phyloP scores from a whole-genome alignment of 2,797 vertebrate species.

The Tokudaia muenninki region DNA sequence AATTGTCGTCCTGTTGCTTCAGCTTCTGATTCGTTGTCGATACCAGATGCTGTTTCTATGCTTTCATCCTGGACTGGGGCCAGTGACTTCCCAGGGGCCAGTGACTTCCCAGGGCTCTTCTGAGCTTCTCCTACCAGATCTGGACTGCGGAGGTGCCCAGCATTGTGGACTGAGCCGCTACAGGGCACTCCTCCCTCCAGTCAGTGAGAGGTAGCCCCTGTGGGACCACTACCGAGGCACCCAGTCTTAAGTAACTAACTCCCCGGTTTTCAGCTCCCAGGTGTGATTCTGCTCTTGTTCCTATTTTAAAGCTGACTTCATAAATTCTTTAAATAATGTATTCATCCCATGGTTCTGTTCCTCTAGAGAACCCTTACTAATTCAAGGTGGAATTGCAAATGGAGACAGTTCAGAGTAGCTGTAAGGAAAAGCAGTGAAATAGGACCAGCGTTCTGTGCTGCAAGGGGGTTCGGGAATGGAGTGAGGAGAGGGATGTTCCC shows the following conservation, averaged over 20 bases:
- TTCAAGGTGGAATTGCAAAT: neutral
- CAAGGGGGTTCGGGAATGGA: neutral
- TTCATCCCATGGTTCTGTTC: neutral
- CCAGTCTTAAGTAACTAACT: neutral
- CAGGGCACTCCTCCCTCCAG: neutral
- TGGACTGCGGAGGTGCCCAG: neutral
- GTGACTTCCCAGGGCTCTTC: neutral
- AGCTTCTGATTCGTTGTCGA: no score
- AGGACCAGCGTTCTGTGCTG: neutral
- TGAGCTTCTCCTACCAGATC: neutral
- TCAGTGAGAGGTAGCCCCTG: neutral
- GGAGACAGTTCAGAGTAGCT: neutral
- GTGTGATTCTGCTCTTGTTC: neutral
- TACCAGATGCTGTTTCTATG: neutral
- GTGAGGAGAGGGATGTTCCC: neutral
- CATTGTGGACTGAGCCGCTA: neutral
- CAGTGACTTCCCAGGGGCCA: neutral
- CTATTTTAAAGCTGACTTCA: neutral
- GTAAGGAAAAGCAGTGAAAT: neutral
- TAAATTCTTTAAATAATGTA: conserved; percentile 2
- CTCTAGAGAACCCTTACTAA: neutral
- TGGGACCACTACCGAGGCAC: neutral
- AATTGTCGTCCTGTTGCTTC: neutral
- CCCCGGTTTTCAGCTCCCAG: neutral
- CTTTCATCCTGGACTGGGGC: neutral